phyloP scores from a whole-genome alignment of 2,113 vertebrate genomes.

The Pluvialis apricaria region DNA sequence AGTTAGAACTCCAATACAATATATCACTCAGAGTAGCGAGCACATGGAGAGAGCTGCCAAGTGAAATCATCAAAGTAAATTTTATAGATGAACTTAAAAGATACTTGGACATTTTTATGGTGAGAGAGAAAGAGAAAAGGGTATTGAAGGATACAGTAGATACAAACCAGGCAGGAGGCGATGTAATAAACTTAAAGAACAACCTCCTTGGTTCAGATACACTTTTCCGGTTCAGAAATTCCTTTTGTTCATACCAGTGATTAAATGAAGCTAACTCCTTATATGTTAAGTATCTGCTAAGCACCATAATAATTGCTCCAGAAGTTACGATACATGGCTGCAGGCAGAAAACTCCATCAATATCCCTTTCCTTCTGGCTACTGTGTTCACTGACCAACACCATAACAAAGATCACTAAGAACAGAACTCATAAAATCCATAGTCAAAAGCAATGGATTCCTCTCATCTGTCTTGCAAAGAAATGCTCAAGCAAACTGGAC shows the following conservation, averaged over 20 bases:
- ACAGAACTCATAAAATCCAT: background rate
- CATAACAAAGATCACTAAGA: background rate
- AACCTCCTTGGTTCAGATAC: background rate
- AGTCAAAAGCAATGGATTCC: background rate
- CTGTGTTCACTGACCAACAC: background rate
- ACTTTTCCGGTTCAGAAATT: background rate
- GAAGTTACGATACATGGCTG: background rate
- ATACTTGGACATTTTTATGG: background rate
- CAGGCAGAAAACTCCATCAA: background rate
- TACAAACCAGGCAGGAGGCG: background rate
- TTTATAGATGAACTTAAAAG: background rate
- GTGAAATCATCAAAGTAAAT: constrained; percentile 11
- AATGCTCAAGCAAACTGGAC: background rate
- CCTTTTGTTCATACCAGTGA: background rate
- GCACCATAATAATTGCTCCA: background rate
- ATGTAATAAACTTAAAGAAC: background rate
- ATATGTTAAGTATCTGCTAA: background rate
- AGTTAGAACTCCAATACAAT: background rate
- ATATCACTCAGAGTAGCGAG: background rate
- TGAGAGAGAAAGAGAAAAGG: background rate
- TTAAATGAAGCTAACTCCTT: background rate
- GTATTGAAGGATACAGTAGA: background rate
- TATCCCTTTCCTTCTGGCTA: background rate
- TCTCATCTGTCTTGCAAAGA: background rate
- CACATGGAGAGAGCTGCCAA: background rate